Evolutionary conservation across 1,140 invertebrate genomes (phyloP).

Genomic region (Cherax quadricarinatus): DNA sequence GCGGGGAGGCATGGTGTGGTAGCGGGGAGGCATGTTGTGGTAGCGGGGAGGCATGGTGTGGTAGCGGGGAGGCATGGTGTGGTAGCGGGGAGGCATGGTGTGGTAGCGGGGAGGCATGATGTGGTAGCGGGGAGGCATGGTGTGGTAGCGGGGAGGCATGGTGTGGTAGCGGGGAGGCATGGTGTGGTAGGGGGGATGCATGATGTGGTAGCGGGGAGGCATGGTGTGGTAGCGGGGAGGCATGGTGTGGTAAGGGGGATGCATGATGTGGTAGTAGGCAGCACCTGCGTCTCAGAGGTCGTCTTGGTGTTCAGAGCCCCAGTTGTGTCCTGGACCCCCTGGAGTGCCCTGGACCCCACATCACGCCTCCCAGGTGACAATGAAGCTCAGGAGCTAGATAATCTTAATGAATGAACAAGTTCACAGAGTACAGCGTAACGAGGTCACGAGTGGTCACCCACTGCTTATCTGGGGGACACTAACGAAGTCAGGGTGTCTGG

Average conservation of each 20-base stretch:
- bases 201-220: too few species aligned
- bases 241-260: neutral
- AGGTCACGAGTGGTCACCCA: conserved; percentile 16
- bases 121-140: too few species aligned
- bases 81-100: too few species aligned
- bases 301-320: neutral
- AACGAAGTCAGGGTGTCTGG: conserved; percentile 56
- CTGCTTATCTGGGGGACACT: conserved; percentile 38
- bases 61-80: too few species aligned
- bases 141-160: too few species aligned
- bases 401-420: conserved; percentile 42
- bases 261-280: neutral
- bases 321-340: neutral
- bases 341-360: neutral
- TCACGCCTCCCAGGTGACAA: neutral
- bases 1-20: too few species aligned
- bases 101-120: too few species aligned
- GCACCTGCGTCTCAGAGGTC: neutral
- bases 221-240: neutral
- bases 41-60: too few species aligned
- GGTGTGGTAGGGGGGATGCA: neutral
- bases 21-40: too few species aligned
- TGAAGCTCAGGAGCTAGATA: neutral
- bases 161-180: neutral
- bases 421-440: conserved; percentile 20